Conservation (phyloP, 2,797 vertebrate species). For the Apogon hyalosoma region DNA sequence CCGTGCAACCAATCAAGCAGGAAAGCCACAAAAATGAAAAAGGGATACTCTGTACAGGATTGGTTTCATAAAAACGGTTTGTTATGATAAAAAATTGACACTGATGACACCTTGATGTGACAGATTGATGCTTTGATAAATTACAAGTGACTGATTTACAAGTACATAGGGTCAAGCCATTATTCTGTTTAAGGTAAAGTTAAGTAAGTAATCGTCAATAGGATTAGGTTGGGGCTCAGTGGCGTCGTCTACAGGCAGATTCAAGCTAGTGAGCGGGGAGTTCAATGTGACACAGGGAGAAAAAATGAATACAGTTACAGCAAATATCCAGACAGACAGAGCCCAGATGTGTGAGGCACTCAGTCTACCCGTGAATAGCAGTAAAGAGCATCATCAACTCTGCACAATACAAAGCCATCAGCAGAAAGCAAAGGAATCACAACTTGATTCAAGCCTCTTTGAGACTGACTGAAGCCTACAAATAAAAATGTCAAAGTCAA, state of each 20-base stretch:
- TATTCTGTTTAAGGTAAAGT: neutral
- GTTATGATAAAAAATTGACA: neutral
- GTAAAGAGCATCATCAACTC: neutral
- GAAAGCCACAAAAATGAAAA: neutral
- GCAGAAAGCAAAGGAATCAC: neutral
- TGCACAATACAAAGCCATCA: neutral
- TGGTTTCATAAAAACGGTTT: neutral
- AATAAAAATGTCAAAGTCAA: neutral
- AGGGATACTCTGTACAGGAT: neutral
- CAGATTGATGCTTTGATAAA: neutral
- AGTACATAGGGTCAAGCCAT: neutral
- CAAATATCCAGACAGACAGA: neutral
- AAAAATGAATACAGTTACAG: neutral
- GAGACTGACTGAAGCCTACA: neutral
- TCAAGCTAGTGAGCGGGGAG: neutral
- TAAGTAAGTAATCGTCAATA: neutral
- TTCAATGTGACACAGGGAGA: neutral
- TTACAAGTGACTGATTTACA: neutral
- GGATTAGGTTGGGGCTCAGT: neutral
- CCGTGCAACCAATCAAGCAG: constrained; percentile 13
- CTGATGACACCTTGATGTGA: neutral
- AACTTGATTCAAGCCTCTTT: neutral
- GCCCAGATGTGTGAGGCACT: constrained; percentile 1
- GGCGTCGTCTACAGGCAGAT: constrained; percentile 14
- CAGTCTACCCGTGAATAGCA: neutral